Conservation (phyloP, 2,888 invertebrate genomes). For the Hartigia nigra region DNA sequence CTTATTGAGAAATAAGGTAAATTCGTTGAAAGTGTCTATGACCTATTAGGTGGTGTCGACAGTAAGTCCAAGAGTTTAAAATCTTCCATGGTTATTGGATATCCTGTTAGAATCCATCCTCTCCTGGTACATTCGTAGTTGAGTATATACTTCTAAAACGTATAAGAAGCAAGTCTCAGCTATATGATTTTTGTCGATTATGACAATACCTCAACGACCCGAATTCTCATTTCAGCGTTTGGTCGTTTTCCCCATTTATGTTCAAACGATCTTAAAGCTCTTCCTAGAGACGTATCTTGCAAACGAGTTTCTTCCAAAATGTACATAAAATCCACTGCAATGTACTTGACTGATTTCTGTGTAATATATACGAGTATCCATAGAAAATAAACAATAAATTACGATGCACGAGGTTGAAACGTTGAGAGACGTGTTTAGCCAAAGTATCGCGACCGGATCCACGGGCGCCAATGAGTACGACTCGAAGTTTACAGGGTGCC, state of each 20-base stretch:
- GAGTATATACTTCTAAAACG: constrained; percentile 62
- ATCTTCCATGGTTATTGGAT: constrained; percentile 70
- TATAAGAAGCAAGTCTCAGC: constrained; percentile 36
- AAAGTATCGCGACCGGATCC: constrained; percentile 72
- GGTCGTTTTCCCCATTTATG: constrained; percentile 33
- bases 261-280: constrained; percentile 38
- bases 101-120: constrained; percentile 75
- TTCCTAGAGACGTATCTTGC: constrained; percentile 49
- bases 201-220: constrained; percentile 49
- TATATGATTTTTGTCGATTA: constrained; percentile 24
- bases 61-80: constrained; percentile 72
- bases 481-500: constrained; percentile 71
- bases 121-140: constrained; percentile 70
- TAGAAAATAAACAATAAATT: constrained; percentile 25
- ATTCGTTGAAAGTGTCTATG: constrained; percentile 19
- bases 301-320: constrained; percentile 68
- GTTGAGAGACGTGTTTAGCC: constrained; percentile 67
- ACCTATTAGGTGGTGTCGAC: constrained; percentile 75
- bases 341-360: constrained; percentile 40
- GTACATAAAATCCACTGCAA: constrained; percentile 70
- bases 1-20: background rate
- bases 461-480: constrained; percentile 71
- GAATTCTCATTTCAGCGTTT: constrained; percentile 40
- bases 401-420: constrained; percentile 70
- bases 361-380: constrained; percentile 1